Evolutionary conservation across 2,888 invertebrate genomes (phyloP).

Genomic region (Oscheius myriophilus): DNA sequence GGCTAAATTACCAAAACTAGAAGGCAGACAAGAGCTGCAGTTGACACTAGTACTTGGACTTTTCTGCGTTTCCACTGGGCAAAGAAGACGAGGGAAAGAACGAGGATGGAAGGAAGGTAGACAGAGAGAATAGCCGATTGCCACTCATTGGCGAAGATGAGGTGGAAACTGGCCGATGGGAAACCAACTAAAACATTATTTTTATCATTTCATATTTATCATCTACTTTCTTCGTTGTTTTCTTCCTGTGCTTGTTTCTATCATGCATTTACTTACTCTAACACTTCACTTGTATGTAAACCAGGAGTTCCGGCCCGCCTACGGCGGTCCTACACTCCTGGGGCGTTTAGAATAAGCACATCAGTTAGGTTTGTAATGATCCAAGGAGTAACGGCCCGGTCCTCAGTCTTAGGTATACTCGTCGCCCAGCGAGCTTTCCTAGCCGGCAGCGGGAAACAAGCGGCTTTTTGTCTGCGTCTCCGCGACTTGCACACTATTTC

Average conservation of each 20-base stretch:
- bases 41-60: slow-evolving; percentile 61
- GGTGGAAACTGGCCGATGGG: slow-evolving; percentile 48
- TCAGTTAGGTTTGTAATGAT: no score
- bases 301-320: no score
- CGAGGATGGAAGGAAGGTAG: slow-evolving; percentile 63
- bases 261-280: neutral
- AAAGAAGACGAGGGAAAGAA: slow-evolving; percentile 60
- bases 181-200: slow-evolving; percentile 29
- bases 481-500: no score
- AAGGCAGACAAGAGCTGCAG: slow-evolving; percentile 57
- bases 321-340: no score
- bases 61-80: slow-evolving; percentile 68
- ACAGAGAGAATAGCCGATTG: slow-evolving; percentile 55
- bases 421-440: no score
- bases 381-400: no score
- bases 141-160: slow-evolving; percentile 57
- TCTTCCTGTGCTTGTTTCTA: neutral
- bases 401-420: no score
- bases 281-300: no score
- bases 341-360: no score
- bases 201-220: neutral
- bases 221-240: neutral
- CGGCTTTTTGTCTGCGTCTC: no score
- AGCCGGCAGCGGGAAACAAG: no score
- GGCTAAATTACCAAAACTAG: slow-evolving; percentile 53